Evolutionary conservation across 2,113 vertebrate species (phyloP), one percentile per base, ranked within the genome.

Genomic region (Echinops telfairi): DNA sequence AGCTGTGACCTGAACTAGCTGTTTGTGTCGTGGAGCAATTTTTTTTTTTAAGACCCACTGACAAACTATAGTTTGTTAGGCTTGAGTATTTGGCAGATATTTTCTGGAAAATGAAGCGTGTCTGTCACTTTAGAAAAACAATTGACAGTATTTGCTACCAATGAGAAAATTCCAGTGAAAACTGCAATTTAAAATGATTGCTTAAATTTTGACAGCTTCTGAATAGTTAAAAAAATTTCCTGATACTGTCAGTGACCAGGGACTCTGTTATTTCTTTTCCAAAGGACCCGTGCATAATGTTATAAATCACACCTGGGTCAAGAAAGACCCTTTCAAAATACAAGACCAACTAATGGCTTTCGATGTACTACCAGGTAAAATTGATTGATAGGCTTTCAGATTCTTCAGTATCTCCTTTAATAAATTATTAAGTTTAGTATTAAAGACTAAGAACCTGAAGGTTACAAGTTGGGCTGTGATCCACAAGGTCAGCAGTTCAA

Each of bases 101-200:
- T 87, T 96, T 94, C 70, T 87, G 87, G 43, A 92, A 88, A 85
- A 53, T 66, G 53, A 93, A 71, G 53, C 70, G 60, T 82, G 25
- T 66, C 79, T 92, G 75, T 93, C 31, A 29, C n/a, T 86, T 79
- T 2, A 38, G 86, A 53, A 79, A 93, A 95, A 71, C 38, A 84
- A 0, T 60, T 87, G 70, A 31, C 40, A n/a, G 29, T 91, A 73
- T 83, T 95, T 94, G 73, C 86, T 95, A 85, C 23, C 23, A 66
- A 10, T 83, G 75, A 76, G 88, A 89, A 92, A 68, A 75, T 83
- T 85, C 92, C 75, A 71, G 29, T 86, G 86, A 91, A 94, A 94
- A 75, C 75, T 78, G 86, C 83, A 43, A 60, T 84, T 78, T 71
- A 94, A 79, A 19, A 93, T 83, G 36, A 57, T 68, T 76, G 14